A percentile compares a stretch with the other conserved stretches of the same genome.
phyloP scores from a whole-genome alignment of 2,888 invertebrate species.

The Nomada hirtipes region DNA sequence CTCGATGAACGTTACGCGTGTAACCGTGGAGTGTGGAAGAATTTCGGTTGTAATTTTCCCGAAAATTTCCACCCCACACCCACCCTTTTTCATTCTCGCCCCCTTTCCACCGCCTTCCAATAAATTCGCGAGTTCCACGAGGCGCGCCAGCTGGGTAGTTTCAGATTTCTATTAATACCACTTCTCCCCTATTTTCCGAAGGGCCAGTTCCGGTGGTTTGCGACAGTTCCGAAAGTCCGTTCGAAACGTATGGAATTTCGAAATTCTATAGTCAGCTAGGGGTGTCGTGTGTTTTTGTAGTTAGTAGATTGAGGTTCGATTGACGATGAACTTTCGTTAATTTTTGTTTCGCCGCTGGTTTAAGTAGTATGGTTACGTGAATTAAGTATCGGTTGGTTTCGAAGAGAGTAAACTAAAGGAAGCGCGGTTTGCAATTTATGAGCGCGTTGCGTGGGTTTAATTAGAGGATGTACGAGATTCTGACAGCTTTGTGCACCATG shows the following conservation, averaged over 20 bases:
- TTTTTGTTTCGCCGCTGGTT: background rate
- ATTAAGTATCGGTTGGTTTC: too few relatives aligned
- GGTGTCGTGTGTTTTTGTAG: constrained; percentile 5
- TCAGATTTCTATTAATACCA: constrained; percentile 45
- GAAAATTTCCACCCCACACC: constrained; percentile 61
- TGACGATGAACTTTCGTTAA: too few relatives aligned
- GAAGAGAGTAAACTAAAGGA: too few relatives aligned
- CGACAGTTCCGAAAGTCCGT: constrained; percentile 54
- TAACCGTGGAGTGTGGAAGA: constrained; percentile 71
- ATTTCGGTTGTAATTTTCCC: constrained; percentile 69
- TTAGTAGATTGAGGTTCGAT: background rate
- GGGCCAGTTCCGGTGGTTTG: constrained; percentile 35
- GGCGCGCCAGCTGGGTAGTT: constrained; percentile 32
- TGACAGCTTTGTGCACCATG: too few relatives aligned
- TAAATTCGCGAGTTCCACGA: constrained; percentile 51
- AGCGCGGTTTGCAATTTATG: too few relatives aligned
- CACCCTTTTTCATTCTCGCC: background rate
- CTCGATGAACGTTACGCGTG: constrained; percentile 71
- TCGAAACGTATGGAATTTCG: constrained; percentile 37
- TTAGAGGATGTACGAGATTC: too few relatives aligned
- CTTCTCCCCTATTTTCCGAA: background rate
- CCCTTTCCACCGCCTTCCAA: background rate
- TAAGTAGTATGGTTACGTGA: background rate
- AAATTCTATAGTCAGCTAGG: constrained; percentile 44
- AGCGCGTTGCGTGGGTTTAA: too few relatives aligned